Evolutionary conservation across 92 coral and sea anemone genomes (phyloP).

Genomic region (Pocillopora grandis): DNA sequence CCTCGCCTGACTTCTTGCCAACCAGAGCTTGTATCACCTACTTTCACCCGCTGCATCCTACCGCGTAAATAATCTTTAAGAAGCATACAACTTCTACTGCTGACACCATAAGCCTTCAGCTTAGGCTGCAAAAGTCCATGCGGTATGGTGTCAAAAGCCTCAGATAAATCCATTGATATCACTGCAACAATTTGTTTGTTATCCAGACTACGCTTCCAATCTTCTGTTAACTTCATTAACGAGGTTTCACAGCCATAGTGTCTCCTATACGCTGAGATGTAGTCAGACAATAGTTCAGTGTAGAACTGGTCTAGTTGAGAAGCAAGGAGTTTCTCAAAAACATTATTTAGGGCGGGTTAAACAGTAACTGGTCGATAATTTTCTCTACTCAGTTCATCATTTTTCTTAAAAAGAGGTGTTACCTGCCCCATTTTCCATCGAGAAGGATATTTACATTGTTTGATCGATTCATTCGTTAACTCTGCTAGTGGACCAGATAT

Average conservation of each 20-base stretch:
- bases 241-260: slow-evolving; percentile 50
- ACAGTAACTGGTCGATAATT: slow-evolving; percentile 65
- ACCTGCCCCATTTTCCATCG: slow-evolving; percentile 73
- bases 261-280: slow-evolving; percentile 49
- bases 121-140: slow-evolving; percentile 50
- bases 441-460: slow-evolving; percentile 46
- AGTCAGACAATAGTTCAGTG: slow-evolving; percentile 36
- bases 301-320: slow-evolving; percentile 39
- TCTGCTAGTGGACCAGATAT: slow-evolving; percentile 61
- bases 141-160: slow-evolving; percentile 55
- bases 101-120: slow-evolving; percentile 39
- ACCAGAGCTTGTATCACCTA: slow-evolving; percentile 39
- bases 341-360: slow-evolving; percentile 53
- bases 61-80: slow-evolving; percentile 18
- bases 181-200: slow-evolving; percentile 39
- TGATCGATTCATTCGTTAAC: slow-evolving; percentile 53
- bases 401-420: slow-evolving; percentile 57
- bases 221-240: slow-evolving; percentile 40
- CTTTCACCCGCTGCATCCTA: slow-evolving; percentile 40
- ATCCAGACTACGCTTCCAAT: slow-evolving; percentile 37
- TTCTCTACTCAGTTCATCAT: slow-evolving; percentile 46
- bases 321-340: slow-evolving; percentile 52
- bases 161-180: slow-evolving; percentile 50
- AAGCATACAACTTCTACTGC: slow-evolving; percentile 7
- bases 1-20: slow-evolving; percentile 48